Percentiles rank a stretch among this genome's conserved stretches.
Conservation (phyloP, 2,888 invertebrate genomes). For the Torymus auratus region DNA sequence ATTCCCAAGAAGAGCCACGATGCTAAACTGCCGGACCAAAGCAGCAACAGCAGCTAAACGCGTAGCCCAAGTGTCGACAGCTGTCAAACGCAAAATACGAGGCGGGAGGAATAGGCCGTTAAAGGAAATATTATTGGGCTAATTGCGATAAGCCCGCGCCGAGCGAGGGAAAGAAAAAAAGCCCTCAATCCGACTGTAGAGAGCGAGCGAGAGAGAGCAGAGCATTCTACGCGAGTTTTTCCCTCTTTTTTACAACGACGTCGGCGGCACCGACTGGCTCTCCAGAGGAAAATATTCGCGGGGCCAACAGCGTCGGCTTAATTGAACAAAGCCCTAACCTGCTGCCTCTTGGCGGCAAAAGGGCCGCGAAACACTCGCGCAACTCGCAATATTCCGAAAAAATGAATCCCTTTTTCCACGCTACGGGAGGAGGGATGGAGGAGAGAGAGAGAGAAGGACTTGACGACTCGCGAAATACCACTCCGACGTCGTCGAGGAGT, state of each 20-base stretch:
- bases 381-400: slow-evolving; percentile 72
- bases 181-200: slow-evolving; percentile 50
- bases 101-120: slow-evolving; percentile 56
- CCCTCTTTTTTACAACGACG: slow-evolving; percentile 64
- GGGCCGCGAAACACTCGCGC: slow-evolving; percentile 68
- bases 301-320: slow-evolving; percentile 66
- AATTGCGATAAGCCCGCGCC: slow-evolving; percentile 74
- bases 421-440: slow-evolving; percentile 16
- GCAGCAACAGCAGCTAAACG: slow-evolving; percentile 6
- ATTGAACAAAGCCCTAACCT: slow-evolving; percentile 76
- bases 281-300: slow-evolving; percentile 75
- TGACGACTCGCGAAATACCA: slow-evolving; percentile 48
- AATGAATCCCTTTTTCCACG: slow-evolving; percentile 66
- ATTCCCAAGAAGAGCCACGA: slow-evolving; percentile 46
- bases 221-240: slow-evolving; percentile 62
- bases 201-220: slow-evolving; percentile 52
- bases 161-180: slow-evolving; percentile 60
- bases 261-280: slow-evolving; percentile 62
- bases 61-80: slow-evolving; percentile 60
- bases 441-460: slow-evolving; percentile 17
- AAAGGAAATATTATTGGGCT: slow-evolving; percentile 74
- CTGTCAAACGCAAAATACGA: slow-evolving; percentile 65
- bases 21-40: slow-evolving; percentile 51
- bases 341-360: slow-evolving; percentile 59
- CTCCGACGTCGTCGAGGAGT: slow-evolving; percentile 47